Base-by-base conservation (phyloP, 2,888 invertebrate species). In the Mythimna pallens region DNA sequence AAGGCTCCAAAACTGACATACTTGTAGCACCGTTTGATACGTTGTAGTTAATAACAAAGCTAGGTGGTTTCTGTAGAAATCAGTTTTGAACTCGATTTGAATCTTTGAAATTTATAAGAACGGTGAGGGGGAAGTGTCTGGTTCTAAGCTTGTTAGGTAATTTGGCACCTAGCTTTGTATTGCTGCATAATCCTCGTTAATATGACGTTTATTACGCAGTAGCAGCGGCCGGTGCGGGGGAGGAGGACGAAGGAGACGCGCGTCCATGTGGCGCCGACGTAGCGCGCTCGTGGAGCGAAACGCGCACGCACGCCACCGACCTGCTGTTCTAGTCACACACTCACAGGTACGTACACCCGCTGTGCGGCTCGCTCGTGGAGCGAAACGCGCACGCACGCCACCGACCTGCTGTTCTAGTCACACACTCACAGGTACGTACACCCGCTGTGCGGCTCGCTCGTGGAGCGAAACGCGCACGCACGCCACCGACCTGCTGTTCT, bases 231-330 rank as follows among this genome's bases (percentile, higher is more conserved):
- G 79, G 68, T 66, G 78, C 0, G 59, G 85, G 40, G 64, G 76
- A 14, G 43, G 78, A 58, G 6, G 93, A 89, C 86, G 86, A 34
- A 6, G 80, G 65, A 2, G 93, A 90, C 88, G 93, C 89, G 89
- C 89, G 92, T 57, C 89, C 92, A 50, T 92, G 93, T 89, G 93
- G 89, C 77, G 93, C 92, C 3, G 91, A 88, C 86, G 91, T 91
- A 85, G 92, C 93, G 88, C 93, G 92, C 87, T 88, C 92, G 34
- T 34, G 58, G 34, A 34, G 58, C 20, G 58, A 70, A 87, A 92
- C 88, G 88, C 89, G 92, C 69, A 89, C 91, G 58, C 92, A 92
- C 90, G 92, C 88, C 76, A 92, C 92, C 20, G 91, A 88, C 86
- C 36, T 59, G 59, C 59, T 59, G 59, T 59, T 59, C 59, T 59